Percentiles rank a stretch among this genome's conserved stretches.
Evolutionary conservation across 2,113 vertebrate genomes (phyloP).

Genomic region (Phaethornis superciliosus): DNA sequence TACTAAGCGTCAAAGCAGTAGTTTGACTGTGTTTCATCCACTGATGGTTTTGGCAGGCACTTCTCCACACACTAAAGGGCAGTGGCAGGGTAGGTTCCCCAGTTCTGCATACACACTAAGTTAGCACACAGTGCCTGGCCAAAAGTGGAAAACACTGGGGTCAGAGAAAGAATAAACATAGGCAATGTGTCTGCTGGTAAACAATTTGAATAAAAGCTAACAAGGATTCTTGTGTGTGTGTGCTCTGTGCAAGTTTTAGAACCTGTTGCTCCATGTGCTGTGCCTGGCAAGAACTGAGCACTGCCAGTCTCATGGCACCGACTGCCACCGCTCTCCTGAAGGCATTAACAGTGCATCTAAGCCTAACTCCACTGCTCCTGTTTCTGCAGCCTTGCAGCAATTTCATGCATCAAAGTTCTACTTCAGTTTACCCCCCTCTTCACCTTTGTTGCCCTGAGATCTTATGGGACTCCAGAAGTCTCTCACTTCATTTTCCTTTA

Average conservation of each 20-base stretch:
- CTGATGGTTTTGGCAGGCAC: neutral
- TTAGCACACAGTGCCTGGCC: neutral
- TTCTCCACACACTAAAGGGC: neutral
- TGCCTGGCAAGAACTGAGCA: neutral
- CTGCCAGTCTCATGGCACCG: neutral
- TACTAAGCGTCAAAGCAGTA: neutral
- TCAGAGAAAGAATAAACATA: neutral
- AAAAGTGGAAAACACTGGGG: neutral
- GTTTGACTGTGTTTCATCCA: neutral
- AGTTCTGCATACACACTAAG: neutral
- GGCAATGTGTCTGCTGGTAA: neutral
- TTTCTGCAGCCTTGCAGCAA: neutral
- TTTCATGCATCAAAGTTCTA: neutral
- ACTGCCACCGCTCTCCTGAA: neutral
- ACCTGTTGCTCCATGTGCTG: neutral
- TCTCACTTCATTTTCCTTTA: slow-evolving; percentile 35
- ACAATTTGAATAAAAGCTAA: neutral
- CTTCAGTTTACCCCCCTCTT: neutral
- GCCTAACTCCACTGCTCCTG: neutral
- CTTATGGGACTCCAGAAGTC: neutral
- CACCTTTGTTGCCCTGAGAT: neutral
- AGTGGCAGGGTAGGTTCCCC: neutral
- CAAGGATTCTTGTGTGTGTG: neutral
- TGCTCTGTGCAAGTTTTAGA: neutral
- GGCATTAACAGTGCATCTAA: neutral